Base-by-base conservation (phyloP, 2,888 invertebrate genomes). In the Calameuta pallipes region DNA sequence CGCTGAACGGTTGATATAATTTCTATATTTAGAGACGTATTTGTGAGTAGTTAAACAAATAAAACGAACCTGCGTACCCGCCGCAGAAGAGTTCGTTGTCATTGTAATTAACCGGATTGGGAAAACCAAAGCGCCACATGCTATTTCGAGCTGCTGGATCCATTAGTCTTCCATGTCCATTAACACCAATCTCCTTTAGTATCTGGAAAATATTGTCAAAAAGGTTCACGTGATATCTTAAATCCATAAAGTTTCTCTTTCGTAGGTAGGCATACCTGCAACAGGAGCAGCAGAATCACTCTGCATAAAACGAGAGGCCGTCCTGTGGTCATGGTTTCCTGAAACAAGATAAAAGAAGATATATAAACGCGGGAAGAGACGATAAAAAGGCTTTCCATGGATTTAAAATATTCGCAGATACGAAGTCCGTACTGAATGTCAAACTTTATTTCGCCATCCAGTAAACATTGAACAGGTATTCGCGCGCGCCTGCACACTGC, bases 31-130 rank as follows among this genome's bases (percentile, higher is more conserved):
- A 56, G 23, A 41, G 23, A 15, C 23, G 9, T 9, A 23, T 56
- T 41, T 2, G 56, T 23, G 56, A 56, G 23, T 23, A 56, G 23
- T 23, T 56, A 23, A 56, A 56, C 6, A 56, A 56, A 56, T 71
- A 37, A 41, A 1, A 88, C 88, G 76, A 85, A 96, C 96, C 96
- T 91, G 97, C 95, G 90, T 96, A 97, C 76, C 97, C 98, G 35
- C 98, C 98, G 90, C 98, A 98, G 92, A 96, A 98, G 30, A 98
- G 94, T 92, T 98, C 98, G 88, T 98, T 98, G 92, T 98, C 98
- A 87, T 98, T 97, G 90, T 98, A 98, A 92, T 98, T 97, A 80
- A 97, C 97, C 2, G 98, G 97, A 92, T 97, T 98, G n/a, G 96
- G 96, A 92, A 96, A 98, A 0, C 98, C 98, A 89, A 96, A 96